Conservation (phyloP, 2,113 vertebrate species). For the Tyto alba region DNA sequence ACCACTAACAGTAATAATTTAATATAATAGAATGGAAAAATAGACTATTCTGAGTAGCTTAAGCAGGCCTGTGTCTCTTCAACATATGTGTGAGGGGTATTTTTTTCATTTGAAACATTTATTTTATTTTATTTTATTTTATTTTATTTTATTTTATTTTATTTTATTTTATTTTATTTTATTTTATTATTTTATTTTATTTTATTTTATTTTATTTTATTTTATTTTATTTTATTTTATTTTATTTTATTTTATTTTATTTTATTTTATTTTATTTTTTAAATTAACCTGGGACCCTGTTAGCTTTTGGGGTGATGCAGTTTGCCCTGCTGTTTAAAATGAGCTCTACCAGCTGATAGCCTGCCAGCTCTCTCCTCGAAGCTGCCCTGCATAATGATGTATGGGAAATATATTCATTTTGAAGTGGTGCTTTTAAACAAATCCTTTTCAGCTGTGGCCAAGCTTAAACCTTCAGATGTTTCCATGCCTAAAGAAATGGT, state of each 20-base stretch:
- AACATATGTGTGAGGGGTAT: neutral
- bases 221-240: neutral
- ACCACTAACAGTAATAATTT: slow-evolving; percentile 46
- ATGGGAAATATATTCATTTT: neutral
- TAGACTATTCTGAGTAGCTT: neutral
- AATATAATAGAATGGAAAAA: slow-evolving; percentile 28
- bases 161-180: neutral
- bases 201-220: neutral
- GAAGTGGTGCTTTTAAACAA: neutral
- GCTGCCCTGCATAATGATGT: neutral
- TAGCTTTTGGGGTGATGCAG: neutral
- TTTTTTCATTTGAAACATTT: neutral
- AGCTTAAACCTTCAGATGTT: neutral
- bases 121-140: neutral
- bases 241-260: neutral
- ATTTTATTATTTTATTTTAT: neutral
- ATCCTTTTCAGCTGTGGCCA: neutral
- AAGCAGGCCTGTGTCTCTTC: neutral
- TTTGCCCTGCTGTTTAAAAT: neutral
- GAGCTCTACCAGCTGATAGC: neutral
- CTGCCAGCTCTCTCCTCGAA: neutral
- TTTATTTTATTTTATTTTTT: neutral
- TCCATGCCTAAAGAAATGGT: neutral
- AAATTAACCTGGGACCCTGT: neutral
- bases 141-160: neutral